Evolutionary conservation across 2,113 vertebrate genomes (phyloP).

Genomic region (Motacilla tschutschensis): DNA sequence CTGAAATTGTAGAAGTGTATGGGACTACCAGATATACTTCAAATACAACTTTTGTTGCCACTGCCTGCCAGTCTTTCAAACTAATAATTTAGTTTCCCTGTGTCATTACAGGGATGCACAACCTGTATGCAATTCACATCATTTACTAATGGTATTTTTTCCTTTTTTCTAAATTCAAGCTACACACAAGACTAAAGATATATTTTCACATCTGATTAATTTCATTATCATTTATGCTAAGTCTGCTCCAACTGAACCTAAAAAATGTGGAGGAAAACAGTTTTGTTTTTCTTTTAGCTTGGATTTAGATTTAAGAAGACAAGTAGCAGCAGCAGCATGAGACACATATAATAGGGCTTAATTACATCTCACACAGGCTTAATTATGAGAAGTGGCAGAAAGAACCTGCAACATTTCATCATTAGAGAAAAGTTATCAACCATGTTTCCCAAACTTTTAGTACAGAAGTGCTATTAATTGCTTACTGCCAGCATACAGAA

Average conservation of each 20-base stretch:
- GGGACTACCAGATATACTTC: not conserved
- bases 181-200: not conserved
- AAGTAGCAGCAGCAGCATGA: slow-evolving; percentile 7
- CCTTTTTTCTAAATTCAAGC: not conserved
- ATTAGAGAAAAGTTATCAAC: slow-evolving; percentile 2
- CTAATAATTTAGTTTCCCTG: not conserved
- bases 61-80: not conserved
- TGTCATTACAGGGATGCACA: not conserved
- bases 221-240: not conserved
- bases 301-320: slow-evolving; percentile 24
- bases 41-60: not conserved
- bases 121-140: not conserved
- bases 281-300: slow-evolving; percentile 6
- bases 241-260: not conserved
- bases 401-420: slow-evolving; percentile 17
- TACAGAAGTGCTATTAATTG: not conserved
- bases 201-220: slow-evolving; percentile 40
- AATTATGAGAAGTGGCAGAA: slow-evolving; percentile 41
- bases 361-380: slow-evolving; percentile 29
- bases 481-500: not conserved
- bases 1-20: not conserved
- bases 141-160: not conserved
- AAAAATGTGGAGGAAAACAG: not conserved
- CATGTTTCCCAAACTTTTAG: slow-evolving; percentile 10
- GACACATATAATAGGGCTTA: slow-evolving; percentile 23